phyloP scores from a whole-genome alignment of 2,113 vertebrate genomes.

The Pseudopodoces humilis region DNA sequence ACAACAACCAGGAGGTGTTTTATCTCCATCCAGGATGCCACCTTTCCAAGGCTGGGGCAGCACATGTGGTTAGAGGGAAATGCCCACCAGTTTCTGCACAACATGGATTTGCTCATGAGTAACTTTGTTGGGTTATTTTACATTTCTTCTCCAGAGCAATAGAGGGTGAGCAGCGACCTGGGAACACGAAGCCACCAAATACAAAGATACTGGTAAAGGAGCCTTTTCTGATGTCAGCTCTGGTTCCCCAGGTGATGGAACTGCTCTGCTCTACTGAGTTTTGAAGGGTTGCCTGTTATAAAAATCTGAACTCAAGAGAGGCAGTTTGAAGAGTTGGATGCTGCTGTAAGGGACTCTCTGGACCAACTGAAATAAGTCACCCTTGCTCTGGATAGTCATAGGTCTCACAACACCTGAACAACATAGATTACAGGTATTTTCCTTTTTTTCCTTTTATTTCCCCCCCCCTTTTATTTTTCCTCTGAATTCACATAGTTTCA shows the following conservation, averaged over 20 bases:
- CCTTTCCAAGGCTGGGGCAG: neutral
- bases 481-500: neutral
- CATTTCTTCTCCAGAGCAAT: neutral
- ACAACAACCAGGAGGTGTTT: neutral
- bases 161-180: neutral
- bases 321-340: neutral
- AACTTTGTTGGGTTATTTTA: neutral
- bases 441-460: neutral
- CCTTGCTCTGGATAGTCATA: neutral
- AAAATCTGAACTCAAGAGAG: neutral
- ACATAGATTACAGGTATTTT: neutral
- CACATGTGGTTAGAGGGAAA: neutral
- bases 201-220: neutral
- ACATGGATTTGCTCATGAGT: neutral
- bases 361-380: neutral
- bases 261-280: neutral
- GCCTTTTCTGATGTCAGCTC: neutral
- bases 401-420: neutral
- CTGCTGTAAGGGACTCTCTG: rapidly evolving
- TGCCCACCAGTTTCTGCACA: neutral
- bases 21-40: neutral
- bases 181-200: neutral
- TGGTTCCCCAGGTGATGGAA: neutral
- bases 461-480: too few relatives aligned
- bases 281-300: neutral